Conservation (phyloP, 2,113 vertebrate species). For the Sorex fumeus region DNA sequence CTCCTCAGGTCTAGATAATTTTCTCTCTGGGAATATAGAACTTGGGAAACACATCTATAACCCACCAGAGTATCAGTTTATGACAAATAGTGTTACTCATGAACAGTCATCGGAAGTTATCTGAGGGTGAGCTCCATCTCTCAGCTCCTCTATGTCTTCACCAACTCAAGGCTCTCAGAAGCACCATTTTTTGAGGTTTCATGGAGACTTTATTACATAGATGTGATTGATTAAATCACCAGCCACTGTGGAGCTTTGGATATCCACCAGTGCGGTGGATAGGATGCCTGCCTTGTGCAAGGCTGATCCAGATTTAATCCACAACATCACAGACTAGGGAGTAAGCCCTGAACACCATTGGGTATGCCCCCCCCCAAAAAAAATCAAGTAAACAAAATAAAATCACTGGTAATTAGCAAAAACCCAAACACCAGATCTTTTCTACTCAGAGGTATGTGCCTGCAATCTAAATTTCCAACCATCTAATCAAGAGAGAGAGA, state of each 20-base stretch:
- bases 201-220: not conserved
- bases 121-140: not conserved
- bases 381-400: no score
- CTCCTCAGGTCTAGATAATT: not conserved
- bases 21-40: not conserved
- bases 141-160: no score
- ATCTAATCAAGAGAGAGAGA: not conserved
- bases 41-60: not conserved
- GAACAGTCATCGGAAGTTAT: not conserved
- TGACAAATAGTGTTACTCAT: not conserved
- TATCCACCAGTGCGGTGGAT: no score
- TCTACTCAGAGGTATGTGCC: not conserved
- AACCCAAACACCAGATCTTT: not conserved
- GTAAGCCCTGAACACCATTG: no score
- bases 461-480: not conserved
- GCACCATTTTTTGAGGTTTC: not conserved
- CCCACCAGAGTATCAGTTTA: not conserved
- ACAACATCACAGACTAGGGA: no score
- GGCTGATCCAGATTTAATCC: no score
- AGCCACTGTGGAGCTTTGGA: not conserved
- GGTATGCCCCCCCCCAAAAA: no score
- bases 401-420: no score
- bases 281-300: no score
- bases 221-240: not conserved
- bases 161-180: not conserved